phyloP scores from a whole-genome alignment of 2,113 vertebrate genomes.

The Aphelocoma coerulescens region DNA sequence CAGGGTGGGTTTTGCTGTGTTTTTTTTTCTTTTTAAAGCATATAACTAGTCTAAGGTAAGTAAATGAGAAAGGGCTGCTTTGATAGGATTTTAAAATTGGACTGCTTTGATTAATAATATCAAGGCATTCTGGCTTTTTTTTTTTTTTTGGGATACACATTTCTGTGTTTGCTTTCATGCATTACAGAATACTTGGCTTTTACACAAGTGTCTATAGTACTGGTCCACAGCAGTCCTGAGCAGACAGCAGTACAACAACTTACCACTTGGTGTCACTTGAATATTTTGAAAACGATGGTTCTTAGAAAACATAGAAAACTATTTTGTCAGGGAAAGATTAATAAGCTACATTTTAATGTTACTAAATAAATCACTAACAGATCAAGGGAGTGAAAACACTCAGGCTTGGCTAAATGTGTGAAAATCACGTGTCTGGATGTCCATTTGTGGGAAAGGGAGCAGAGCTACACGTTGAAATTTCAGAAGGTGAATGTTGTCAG shows the following conservation, averaged over 20 bases:
- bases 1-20: neutral
- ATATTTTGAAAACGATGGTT: neutral
- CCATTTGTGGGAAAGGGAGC: neutral
- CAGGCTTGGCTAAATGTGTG: neutral
- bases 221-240: neutral
- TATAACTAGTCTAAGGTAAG: neutral
- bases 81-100: neutral
- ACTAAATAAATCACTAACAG: neutral
- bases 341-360: neutral
- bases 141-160: neutral
- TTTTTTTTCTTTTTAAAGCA: neutral
- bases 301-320: neutral
- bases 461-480: neutral
- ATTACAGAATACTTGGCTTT: neutral
- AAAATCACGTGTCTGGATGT: neutral
- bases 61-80: neutral
- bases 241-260: slow-evolving; percentile 1
- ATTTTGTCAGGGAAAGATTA: neutral
- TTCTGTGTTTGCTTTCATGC: neutral
- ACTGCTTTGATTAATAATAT: neutral
- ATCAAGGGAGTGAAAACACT: neutral
- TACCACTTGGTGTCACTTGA: slow-evolving; percentile 53
- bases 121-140: neutral
- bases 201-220: neutral
- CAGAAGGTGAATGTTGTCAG: neutral